phyloP scores from a whole-genome alignment of 1,140 invertebrate genomes.

The Ooceraea biroi region DNA sequence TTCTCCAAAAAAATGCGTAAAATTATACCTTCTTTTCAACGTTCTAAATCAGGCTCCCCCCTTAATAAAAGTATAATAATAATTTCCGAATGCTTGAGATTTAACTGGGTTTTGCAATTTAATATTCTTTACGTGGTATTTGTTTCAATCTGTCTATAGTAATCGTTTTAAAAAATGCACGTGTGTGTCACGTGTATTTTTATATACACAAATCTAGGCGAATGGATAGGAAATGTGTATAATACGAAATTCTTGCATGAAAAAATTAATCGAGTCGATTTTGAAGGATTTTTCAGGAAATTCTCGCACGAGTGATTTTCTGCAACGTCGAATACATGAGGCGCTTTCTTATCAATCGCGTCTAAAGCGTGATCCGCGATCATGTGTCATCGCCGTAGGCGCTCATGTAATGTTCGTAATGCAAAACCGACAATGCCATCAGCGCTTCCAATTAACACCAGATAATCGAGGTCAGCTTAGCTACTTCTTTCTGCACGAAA shows the following conservation, averaged over 20 bases:
- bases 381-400: neutral
- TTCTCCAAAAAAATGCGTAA: no score
- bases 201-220: neutral
- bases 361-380: neutral
- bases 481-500: conserved; percentile 10
- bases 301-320: neutral
- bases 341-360: neutral
- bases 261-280: neutral
- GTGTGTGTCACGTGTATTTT: neutral
- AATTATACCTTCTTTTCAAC: no score
- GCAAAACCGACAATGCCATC: neutral
- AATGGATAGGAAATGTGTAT: no score
- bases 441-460: conserved; percentile 9
- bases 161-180: neutral
- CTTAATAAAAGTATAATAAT: neutral
- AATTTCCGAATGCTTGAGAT: neutral
- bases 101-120: neutral
- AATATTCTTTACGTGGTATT: neutral
- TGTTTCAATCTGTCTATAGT: neutral
- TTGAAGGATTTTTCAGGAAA: neutral
- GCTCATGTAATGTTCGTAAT: neutral
- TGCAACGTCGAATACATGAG: neutral
- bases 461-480: conserved; percentile 21
- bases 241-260: neutral
- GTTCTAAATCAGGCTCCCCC: no score